Conservation (phyloP, 2,888 invertebrate genomes). For the Trichopoda pennipes region DNA sequence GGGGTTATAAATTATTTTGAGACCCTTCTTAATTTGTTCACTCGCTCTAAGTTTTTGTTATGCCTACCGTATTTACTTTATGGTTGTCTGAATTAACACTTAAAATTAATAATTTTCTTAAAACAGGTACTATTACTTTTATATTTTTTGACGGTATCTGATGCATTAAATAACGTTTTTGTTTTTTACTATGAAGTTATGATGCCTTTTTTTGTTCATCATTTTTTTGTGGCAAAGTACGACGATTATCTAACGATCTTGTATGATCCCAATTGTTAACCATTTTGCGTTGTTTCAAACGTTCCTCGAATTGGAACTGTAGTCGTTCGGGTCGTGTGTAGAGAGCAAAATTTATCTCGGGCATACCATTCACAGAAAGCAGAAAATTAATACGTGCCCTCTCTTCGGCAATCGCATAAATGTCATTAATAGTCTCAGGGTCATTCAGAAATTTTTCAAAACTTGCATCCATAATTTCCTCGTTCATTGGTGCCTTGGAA, state of each 20-base stretch:
- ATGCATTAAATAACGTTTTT: no score
- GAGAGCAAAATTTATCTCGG: conserved; percentile 69
- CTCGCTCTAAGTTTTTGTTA: no score
- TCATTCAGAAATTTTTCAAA: conserved; percentile 56
- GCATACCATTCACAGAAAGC: conserved; percentile 67
- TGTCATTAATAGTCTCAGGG: conserved; percentile 48
- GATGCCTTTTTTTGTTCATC: conserved; percentile 24
- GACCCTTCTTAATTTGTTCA: no score
- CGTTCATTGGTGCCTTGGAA: conserved; percentile 27
- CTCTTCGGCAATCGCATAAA: conserved; percentile 69
- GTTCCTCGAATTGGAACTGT: conserved; percentile 69
- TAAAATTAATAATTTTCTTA: no score
- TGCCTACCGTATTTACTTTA: no score
- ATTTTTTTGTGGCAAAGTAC: conserved; percentile 39
- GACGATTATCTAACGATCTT: conserved; percentile 34
- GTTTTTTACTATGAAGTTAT: background rate
- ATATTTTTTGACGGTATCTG: no score
- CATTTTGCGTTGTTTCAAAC: conserved; percentile 67
- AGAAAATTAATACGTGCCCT: conserved; percentile 69
- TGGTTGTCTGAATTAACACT: no score
- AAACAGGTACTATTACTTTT: no score
- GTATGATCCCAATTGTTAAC: conserved; percentile 40
- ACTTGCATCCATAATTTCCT: conserved; percentile 30
- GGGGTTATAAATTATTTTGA: no score
- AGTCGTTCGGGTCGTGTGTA: conserved; percentile 66